phyloP scores from a whole-genome alignment of 1,140 invertebrate genomes.

The Elymnias hypermnestra region DNA sequence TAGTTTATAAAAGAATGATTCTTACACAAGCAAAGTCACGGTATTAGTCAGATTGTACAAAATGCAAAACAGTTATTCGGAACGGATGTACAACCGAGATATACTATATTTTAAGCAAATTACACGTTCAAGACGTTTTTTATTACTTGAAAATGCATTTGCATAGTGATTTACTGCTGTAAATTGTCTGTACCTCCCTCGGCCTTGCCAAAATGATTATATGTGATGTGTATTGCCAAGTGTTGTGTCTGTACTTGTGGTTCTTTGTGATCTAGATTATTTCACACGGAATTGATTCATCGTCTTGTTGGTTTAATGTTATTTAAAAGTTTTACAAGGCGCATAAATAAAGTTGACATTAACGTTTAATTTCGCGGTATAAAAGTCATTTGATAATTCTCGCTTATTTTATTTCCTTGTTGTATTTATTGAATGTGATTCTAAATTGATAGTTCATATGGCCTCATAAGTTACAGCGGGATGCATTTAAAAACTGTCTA shows the following conservation, averaged over 20 bases:
- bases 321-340: no score
- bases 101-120: constrained; percentile 11
- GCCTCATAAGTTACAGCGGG: no score
- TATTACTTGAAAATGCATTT: constrained; percentile 14
- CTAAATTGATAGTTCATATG: no score
- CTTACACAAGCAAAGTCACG: no score
- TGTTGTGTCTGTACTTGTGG: background rate
- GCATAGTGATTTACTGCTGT: constrained; percentile 13
- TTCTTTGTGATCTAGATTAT: background rate
- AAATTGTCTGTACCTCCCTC: constrained; percentile 9
- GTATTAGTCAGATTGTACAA: background rate
- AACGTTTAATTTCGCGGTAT: no score
- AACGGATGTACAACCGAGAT: constrained; percentile 3
- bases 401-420: no score
- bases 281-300: background rate
- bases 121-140: constrained; percentile 7
- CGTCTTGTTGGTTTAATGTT: no score
- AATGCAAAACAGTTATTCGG: constrained; percentile 6
- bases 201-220: constrained; percentile 14
- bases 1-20: no score
- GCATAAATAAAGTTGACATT: no score
- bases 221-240: background rate
- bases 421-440: no score
- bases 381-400: no score
- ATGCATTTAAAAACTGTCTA: no score